Percentiles rank a stretch among this genome's conserved stretches.
Conservation (phyloP, 2,797 vertebrate genomes). For the Anabacerthia variegaticeps region DNA sequence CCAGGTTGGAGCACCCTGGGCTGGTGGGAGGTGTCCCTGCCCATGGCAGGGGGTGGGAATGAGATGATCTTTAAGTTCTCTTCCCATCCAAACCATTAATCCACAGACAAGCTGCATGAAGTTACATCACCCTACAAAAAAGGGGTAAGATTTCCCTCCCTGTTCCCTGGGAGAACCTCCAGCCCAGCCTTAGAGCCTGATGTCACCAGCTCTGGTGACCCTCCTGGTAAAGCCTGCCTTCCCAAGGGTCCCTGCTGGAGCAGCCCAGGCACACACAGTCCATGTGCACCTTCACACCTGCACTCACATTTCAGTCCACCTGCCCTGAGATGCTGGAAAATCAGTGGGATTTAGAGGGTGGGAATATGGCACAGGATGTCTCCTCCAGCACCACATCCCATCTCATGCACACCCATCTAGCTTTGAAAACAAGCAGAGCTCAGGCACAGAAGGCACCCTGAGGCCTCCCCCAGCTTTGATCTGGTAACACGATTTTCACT, state of each 20-base stretch:
- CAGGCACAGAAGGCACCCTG: not conserved
- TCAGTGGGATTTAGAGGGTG: not conserved
- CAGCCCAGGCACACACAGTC: not conserved
- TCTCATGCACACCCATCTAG: not conserved
- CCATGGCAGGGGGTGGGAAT: not conserved
- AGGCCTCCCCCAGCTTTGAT: not conserved
- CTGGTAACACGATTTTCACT: not conserved
- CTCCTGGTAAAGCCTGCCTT: rapidly evolving
- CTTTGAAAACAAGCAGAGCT: not conserved
- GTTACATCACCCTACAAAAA: not conserved
- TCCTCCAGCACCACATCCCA: not conserved
- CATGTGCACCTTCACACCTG: not conserved
- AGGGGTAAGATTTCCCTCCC: not conserved
- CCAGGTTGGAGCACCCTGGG: not conserved
- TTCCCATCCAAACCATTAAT: not conserved
- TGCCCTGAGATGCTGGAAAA: not conserved
- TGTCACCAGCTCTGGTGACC: not conserved
- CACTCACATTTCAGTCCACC: not conserved
- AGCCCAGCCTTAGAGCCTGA: not conserved
- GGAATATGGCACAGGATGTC: not conserved
- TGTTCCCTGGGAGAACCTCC: not conserved
- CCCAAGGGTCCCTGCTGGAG: not conserved
- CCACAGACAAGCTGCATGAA: rapidly evolving
- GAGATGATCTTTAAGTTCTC: not conserved
- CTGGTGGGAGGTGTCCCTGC: not conserved